These are phyloP conservation scores for Parasteatoda lunata DNA, from an alignment of 2,888 invertebrate species.

Conservation along the genomic window DNA sequence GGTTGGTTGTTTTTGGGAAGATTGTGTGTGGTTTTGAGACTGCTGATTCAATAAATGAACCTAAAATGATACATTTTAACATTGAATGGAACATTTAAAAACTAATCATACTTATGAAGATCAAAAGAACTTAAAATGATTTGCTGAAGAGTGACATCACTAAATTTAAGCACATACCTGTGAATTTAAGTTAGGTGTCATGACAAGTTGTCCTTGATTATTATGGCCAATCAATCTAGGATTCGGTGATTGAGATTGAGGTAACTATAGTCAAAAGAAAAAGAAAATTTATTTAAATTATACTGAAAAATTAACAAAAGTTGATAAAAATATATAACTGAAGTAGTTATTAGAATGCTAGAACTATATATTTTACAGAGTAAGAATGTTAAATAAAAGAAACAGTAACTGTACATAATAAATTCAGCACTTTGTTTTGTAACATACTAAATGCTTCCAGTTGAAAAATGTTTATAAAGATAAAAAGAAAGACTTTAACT, in stretches of 20 bases:
- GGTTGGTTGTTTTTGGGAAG: slow-evolving; percentile 74
- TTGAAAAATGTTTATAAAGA: too few species aligned
- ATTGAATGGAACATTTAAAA: too few species aligned
- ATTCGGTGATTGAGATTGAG: slow-evolving; percentile 33
- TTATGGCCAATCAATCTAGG: slow-evolving; percentile 30
- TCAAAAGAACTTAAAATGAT: too few species aligned
- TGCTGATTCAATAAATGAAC: slow-evolving; percentile 62
- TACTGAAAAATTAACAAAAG: neutral
- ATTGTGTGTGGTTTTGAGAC: slow-evolving; percentile 67
- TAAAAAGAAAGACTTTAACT: too few species aligned
- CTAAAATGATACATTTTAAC: slow-evolving; percentile 25
- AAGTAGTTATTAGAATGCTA: too few species aligned
- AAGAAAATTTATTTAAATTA: neutral
- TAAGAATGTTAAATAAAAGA: too few species aligned
- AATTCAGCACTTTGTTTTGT: too few species aligned
- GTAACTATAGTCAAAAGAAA: neutral
- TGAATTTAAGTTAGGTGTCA: slow-evolving; percentile 46
- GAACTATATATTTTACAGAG: too few species aligned
- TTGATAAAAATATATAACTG: too few species aligned
- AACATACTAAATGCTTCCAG: too few species aligned
- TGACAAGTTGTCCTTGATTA: slow-evolving; percentile 46
- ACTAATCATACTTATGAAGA: too few species aligned
- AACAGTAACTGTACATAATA: too few species aligned
- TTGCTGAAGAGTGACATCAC: neutral
- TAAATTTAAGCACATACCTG: slow-evolving; percentile 30